Base-by-base conservation (phyloP, 1,140 invertebrate species). In the Rhyzopertha dominica region DNA sequence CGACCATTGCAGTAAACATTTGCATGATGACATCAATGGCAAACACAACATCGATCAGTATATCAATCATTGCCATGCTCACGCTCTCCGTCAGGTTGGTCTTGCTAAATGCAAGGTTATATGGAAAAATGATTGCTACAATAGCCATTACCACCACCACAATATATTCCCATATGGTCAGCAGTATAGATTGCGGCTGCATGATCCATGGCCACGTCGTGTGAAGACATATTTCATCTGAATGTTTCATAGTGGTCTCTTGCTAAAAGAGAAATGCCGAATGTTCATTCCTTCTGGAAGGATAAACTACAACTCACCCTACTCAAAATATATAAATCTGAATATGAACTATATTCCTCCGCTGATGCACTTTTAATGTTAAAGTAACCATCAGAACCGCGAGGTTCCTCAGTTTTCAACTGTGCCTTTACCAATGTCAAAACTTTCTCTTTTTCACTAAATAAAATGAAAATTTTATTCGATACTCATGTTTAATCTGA, bases 161-260 rank as follows among this genome's bases (percentile, higher is more conserved):
- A 16, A 47, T 32, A 16, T 22, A 31, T 25, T 47, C 44, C 44
- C 44, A 47, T 2, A 40, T 25, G 7, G 20, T 30, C 10, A 34
- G n/a, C n/a, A 47, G 41, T 22, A 31, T 24, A 3, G 44, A 47
- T 4, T 31, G 14, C 2, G 44, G 44, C n/a, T 35, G 18, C 14
- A 47, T 19, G 9, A 40, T 29, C 44, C 44, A 47, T 2, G 44
- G 44, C 17, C 37, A 47, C 13, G 44, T 40, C 1, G 44, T 47
- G 16, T 23, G 18, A 10, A 47, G 23, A 12, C 20, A 47, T 10
- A 47, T 35, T 10, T 35, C 44, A 22, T 47, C 44, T 14, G 29
- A 26, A 13, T 47, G 28, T 1, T 37, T 39, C 8, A 40, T 19
- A 9, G 20, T 24, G 2, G 35, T 28, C 19, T 46, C 32, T 13